Base-by-base conservation (phyloP, 2,888 invertebrate species). In the Tineola bisselliella region DNA sequence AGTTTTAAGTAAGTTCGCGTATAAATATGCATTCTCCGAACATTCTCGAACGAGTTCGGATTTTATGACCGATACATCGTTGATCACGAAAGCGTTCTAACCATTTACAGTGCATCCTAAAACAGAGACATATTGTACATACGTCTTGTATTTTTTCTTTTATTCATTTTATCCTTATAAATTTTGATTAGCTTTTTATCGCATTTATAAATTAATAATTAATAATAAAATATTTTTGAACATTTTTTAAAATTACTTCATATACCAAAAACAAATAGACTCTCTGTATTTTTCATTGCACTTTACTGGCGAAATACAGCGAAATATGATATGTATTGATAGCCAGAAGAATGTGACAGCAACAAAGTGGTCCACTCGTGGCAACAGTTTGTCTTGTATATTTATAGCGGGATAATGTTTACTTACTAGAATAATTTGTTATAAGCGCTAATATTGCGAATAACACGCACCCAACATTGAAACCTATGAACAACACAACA, bases 61-160 rank as follows among this genome's bases (percentile, higher is more conserved):
- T 74, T 76, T 76, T 75, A 76, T 68, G 74, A 69, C 62, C 65
- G 65, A 62, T 66, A 66, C 66, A 66, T 67, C 68, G 65, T 64
- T 68, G 67, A 69, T 68, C 67, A 69, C 67, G 62, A 64, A 61
- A 65, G 62, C 59, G 61, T 64, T 66, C 17, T 15, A 58, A 58
- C 25, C 59, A 48, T 48, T 48, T 48, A 48, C 12, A 25, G 56
- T 19, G 56, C n/a, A 56, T 19, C 48, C 18, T 19, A n/a, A 19
- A 30, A 56, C 30, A 56, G 56, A 48, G 48, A 48, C 25, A 25
- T 25, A 25, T 25, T n/a, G n/a, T n/a, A n/a, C n/a, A n/a, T n/a
- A n/a, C n/a, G n/a, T n/a, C n/a, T n/a, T n/a, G n/a, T n/a, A n/a
- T n/a, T n/a, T n/a, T n/a, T n/a, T n/a, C n/a, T n/a, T n/a, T n/a